Base-by-base conservation (phyloP, 2,797 vertebrate species). In the Tokudaia muenninki region DNA sequence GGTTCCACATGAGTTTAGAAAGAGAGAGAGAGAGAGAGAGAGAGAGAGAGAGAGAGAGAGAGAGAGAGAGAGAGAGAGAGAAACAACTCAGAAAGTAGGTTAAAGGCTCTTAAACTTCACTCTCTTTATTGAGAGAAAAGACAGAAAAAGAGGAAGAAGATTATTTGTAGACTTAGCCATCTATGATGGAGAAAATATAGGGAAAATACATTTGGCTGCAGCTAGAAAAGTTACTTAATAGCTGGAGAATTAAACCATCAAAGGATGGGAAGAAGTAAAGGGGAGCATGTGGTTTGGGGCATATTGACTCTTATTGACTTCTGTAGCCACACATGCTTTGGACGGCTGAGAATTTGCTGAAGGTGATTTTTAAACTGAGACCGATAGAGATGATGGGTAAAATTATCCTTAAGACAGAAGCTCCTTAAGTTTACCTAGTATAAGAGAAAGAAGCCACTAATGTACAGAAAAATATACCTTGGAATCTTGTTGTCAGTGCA, bases 41-140 rank as follows among this genome's bases (percentile, higher is more conserved):
- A 92, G 72, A 86, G 41, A 87, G 31, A 65, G 67, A 92, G 24
- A 92, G 72, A 86, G 41, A 87, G 31, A 65, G 67, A 90, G 82
- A 41, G 3, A 75, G 34, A 70, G 67, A 63, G 61, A 65, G 61
- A 65, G 24, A 92, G 72, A 86, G 41, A 87, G 31, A 65, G 67
- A 92, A 44, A 29, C 16, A 22, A 57, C 55, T 61, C 82, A 26
- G 21, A 91, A 95, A 90, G 94, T 80, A 86, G 75, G 75, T 63
- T 92, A 67, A 22, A 63, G 3, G 3, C 78, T 70, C 79, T 89
- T 59, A n/a, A 90, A 44, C 47, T 72, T 70, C 22, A 12, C n/a
- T 55, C 41, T 55, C 14, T 55, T 31, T n/a, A 24, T 17, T 37
- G 13, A 65, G 31, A 63, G 63, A 78, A 41, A 65, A 79, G 22